Conservation (phyloP, 2,888 invertebrate genomes). For the Emmelina monodactyla region DNA sequence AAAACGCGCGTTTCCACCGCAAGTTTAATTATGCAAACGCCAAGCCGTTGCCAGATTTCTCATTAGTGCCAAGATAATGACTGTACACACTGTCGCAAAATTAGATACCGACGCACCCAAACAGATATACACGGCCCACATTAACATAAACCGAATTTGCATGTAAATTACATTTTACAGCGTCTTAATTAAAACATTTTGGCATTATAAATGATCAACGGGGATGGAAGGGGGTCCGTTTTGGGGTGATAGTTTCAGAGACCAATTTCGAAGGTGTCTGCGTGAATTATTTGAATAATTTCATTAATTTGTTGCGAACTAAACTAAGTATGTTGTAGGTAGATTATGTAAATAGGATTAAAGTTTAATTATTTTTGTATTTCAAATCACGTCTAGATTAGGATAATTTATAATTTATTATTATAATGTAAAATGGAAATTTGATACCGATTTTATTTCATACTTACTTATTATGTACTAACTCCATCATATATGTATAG, state of each 20-base stretch:
- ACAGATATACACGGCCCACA: conserved; percentile 66
- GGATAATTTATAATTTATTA: no score
- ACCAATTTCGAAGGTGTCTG: no score
- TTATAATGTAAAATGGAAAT: background rate
- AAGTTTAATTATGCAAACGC: conserved; percentile 67
- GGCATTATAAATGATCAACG: conserved; percentile 68
- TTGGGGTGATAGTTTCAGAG: conserved; percentile 46
- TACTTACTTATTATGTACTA: no score
- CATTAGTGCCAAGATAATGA: conserved; percentile 67
- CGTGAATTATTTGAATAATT: no score
- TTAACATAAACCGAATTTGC: conserved; percentile 70
- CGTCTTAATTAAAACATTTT: conserved; percentile 70
- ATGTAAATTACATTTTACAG: conserved; percentile 70
- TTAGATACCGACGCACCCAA: conserved; percentile 67
- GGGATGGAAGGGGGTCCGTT: conserved; percentile 30
- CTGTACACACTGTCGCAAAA: conserved; percentile 65
- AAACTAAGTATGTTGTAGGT: no score
- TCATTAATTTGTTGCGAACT: no score
- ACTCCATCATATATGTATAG: no score
- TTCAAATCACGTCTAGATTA: no score
- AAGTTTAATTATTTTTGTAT: no score
- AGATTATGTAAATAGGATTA: no score
- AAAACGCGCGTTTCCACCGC: conserved; percentile 53
- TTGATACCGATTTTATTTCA: no score
- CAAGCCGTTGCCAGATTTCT: conserved; percentile 66